phyloP scores from a whole-genome alignment of 2,888 invertebrate genomes.

The Stenchaetothrips biformis region DNA sequence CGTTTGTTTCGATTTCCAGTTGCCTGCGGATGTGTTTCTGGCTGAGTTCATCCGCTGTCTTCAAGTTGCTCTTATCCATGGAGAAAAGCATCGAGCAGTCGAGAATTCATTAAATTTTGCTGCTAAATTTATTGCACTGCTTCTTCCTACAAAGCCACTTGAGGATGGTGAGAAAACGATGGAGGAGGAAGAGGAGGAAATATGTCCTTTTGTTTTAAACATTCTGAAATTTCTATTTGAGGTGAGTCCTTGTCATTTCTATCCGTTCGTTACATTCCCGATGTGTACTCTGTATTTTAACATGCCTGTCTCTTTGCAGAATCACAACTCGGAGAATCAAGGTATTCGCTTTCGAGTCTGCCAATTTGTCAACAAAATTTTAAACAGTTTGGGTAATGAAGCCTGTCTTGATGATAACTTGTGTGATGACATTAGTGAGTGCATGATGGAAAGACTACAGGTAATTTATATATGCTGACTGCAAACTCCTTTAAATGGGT shows the following conservation, averaged over 20 bases:
- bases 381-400: slow-evolving; percentile 68
- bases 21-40: slow-evolving; percentile 55
- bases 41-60: slow-evolving; percentile 60
- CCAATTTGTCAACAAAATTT: slow-evolving; percentile 68
- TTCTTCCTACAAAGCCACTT: slow-evolving; percentile 44
- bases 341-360: slow-evolving; percentile 69
- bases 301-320: slow-evolving; percentile 39
- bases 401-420: slow-evolving; percentile 71
- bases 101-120: slow-evolving; percentile 66
- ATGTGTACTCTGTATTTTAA: slow-evolving; percentile 41
- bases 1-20: slow-evolving; percentile 44
- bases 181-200: slow-evolving; percentile 47
- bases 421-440: slow-evolving; percentile 64
- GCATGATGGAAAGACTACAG: slow-evolving; percentile 60
- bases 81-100: slow-evolving; percentile 63
- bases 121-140: slow-evolving; percentile 62
- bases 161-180: slow-evolving; percentile 44
- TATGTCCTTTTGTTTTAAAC: slow-evolving; percentile 52
- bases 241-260: slow-evolving; percentile 46
- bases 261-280: slow-evolving; percentile 36
- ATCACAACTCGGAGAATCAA: slow-evolving; percentile 50
- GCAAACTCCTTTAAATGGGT: not conserved
- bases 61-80: slow-evolving; percentile 59
- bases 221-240: slow-evolving; percentile 60
- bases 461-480: slow-evolving; percentile 43